phyloP scores from a whole-genome alignment of 2,113 vertebrate species.

The Scytalopus superciliaris region DNA sequence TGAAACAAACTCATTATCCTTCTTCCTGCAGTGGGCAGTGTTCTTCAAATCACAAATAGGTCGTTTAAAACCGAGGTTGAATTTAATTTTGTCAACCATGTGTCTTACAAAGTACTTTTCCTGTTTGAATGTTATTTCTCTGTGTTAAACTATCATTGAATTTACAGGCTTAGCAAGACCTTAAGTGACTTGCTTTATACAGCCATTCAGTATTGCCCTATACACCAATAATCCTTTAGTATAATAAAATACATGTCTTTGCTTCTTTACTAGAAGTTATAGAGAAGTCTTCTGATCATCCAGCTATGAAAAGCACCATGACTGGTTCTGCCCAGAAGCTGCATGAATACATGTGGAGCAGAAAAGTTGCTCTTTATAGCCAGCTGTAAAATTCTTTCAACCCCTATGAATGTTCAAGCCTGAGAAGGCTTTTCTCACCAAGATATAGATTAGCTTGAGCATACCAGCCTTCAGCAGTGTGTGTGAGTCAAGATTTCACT shows the following conservation, averaged over 20 bases:
- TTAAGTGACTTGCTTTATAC: background rate
- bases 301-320: slow-evolving; percentile 59
- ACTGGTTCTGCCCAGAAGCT: slow-evolving; percentile 65
- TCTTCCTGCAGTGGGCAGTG: background rate
- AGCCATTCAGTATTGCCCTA: background rate
- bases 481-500: background rate
- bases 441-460: slow-evolving; percentile 19
- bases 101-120: background rate
- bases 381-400: slow-evolving; percentile 62
- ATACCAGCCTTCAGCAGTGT: slow-evolving; percentile 11
- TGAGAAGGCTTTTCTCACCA: slow-evolving; percentile 21
- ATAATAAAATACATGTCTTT: slow-evolving; percentile 23
- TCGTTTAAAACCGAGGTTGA: background rate
- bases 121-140: background rate
- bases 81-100: background rate
- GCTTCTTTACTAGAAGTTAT: slow-evolving; percentile 17
- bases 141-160: background rate
- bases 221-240: background rate
- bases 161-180: slow-evolving; percentile 6
- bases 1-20: background rate
- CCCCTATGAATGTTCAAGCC: slow-evolving; percentile 31
- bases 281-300: slow-evolving; percentile 58
- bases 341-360: slow-evolving; percentile 55
- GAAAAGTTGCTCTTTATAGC: slow-evolving; percentile 63
- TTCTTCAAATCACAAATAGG: background rate